A percentile compares a stretch with the other conserved stretches of the same genome.
Evolutionary conservation across 2,113 vertebrate genomes (phyloP).

Genomic region (Crotophaga sulcirostris): DNA sequence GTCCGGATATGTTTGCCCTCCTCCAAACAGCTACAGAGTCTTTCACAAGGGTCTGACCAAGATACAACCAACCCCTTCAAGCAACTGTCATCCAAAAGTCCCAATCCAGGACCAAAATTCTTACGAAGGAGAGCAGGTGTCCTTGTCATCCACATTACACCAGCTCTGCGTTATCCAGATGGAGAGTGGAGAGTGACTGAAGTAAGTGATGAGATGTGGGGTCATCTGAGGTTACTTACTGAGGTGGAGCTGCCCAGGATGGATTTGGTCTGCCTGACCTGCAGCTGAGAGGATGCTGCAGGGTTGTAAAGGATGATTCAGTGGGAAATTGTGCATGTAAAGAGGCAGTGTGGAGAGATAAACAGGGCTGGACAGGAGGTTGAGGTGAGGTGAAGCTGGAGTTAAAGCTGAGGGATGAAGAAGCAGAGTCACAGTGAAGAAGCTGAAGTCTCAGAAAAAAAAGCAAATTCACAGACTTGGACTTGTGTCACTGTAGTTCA

Average conservation of each 20-base stretch:
- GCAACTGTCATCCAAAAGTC: not conserved
- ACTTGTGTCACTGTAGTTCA: not conserved
- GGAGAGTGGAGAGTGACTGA: not conserved
- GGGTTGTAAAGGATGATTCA: not conserved
- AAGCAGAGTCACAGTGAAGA: not conserved
- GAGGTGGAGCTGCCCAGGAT: not conserved
- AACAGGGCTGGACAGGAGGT: not conserved
- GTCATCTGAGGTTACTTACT: not conserved
- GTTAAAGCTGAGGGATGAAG: not conserved
- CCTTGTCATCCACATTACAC: accelerated
- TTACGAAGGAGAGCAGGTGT: not conserved
- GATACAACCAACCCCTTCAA: not conserved
- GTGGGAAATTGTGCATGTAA: not conserved
- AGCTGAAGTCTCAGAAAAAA: not conserved
- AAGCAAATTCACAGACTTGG: not conserved
- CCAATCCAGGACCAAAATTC: not conserved
- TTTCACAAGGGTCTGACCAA: not conserved
- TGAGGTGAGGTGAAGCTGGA: accelerated
- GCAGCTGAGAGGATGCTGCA: not conserved
- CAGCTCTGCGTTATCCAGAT: not conserved
- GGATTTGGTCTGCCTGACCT: not conserved
- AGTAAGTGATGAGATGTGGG: not conserved
- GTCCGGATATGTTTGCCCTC: not conserved
- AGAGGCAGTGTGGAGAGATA: not conserved
- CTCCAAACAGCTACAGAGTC: not conserved